Base-by-base conservation (phyloP, 2,888 invertebrate genomes). In the Drosophila ezoana region DNA sequence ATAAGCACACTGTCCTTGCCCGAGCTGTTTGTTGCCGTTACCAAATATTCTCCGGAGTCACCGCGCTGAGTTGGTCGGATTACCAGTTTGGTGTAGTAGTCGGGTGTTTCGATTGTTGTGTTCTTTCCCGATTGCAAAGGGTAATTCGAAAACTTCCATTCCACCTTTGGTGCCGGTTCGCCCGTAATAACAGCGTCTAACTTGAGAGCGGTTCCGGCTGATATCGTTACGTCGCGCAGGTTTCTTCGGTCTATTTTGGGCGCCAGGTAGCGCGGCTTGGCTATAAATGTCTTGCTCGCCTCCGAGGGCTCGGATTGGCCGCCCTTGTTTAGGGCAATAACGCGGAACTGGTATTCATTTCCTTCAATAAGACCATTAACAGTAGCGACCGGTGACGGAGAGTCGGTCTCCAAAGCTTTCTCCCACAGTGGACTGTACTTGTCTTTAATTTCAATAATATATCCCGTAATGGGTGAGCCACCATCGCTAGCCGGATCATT, bases 161-260 rank as follows among this genome's bases (percentile, higher is more conserved):
- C 96, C 20, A 97, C 96, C 65, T 95, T 96, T 49, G 99, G 99
- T 60, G 98, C 96, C 1, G 99, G 99, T 91, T 99, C 98, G 62
- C 99, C 99, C 90, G 95, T 96, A 61, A 99, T 97, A 71, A 96
- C 96, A 0, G 98, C 98, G 87, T 98, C 98, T 90, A 98, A 95
- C 92, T 98, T 98, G 73, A 99, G 95, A 18, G 98, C 95, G 20
- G 98, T 96, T 41, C 99, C 98, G 45, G 97, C 96, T 38, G 98
- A 98, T 59, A 99, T 93, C 2, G 97, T 97, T 43, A 98, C 94
- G 89, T 98, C 97, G 40, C 97, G 95, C 28, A 99, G 94, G 90
- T 98, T 97, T 78, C 98, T 95, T 69, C 98, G 95, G 93, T 99
- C 98, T 92, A 99, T 99, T 93, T 97, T 97, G 16, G 99, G 99